A percentile compares a stretch with the other conserved stretches of the same genome.
Evolutionary conservation across 1,140 invertebrate genomes (phyloP).

Genomic region (Nasonia vitripennis): DNA sequence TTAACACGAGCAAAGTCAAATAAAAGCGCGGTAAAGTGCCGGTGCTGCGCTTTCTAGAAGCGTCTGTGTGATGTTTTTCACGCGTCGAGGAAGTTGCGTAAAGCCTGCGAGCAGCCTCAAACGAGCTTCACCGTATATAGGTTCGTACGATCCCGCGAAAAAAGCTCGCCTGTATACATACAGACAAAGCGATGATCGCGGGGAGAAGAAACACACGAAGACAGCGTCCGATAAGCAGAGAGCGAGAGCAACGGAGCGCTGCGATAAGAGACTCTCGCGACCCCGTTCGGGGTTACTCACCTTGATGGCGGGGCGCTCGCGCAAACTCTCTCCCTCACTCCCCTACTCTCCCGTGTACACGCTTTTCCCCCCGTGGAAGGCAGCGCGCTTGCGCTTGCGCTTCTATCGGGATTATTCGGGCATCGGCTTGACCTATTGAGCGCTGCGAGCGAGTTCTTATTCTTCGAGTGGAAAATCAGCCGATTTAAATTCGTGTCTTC

Average conservation of each 20-base stretch:
- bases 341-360: not conserved
- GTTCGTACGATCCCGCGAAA: not conserved
- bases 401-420: conserved; percentile 41
- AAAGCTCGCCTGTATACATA: not conserved
- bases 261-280: conserved; percentile 69
- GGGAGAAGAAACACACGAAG: conserved; percentile 45
- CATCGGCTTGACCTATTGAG: conserved; percentile 45
- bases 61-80: not conserved
- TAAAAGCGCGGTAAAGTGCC: not conserved
- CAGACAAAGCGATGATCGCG: not conserved
- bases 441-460: not conserved
- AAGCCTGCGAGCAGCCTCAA: not conserved
- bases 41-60: not conserved
- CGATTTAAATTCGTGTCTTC: not conserved
- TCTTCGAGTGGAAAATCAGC: not conserved
- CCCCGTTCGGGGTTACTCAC: conserved; percentile 73
- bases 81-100: not conserved
- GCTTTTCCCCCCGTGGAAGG: not conserved
- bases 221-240: conserved; percentile 67
- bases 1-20: conserved; percentile 15
- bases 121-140: not conserved
- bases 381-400: not conserved
- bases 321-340: not conserved
- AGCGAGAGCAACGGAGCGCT: conserved; percentile 33
- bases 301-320: conserved; percentile 56